phyloP scores from a whole-genome alignment of 2,113 vertebrate genomes.

The Anarrhichthys ocellatus region DNA sequence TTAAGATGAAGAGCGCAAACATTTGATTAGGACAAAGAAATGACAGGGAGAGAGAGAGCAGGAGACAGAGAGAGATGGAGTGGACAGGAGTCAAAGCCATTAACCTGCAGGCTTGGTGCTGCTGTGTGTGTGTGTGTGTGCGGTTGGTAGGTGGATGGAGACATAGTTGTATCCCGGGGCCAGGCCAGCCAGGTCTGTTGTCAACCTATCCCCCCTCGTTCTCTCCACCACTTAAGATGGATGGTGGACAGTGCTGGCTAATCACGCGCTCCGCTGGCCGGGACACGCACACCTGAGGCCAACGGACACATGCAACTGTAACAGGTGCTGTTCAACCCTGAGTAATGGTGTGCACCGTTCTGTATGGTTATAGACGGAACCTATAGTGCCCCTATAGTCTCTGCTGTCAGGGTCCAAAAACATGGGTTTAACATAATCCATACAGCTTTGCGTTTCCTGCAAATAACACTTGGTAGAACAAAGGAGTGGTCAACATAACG shows the following conservation, averaged over 20 bases:
- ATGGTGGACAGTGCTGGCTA: slow-evolving; percentile 66
- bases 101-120: slow-evolving; percentile 52
- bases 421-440: background rate
- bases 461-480: background rate
- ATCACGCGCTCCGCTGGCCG: slow-evolving; percentile 69
- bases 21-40: slow-evolving; percentile 58
- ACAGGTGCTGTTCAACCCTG: slow-evolving; percentile 31
- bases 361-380: background rate
- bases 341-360: slow-evolving; percentile 22
- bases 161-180: slow-evolving; percentile 43
- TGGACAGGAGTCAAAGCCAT: slow-evolving; percentile 67
- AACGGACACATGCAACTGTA: slow-evolving; percentile 38
- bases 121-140: slow-evolving; percentile 33
- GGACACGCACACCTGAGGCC: slow-evolving; percentile 59
- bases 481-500: background rate
- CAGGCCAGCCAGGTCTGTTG: slow-evolving; percentile 45
- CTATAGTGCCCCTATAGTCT: background rate
- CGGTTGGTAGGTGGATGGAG: slow-evolving; percentile 37
- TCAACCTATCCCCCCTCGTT: slow-evolving; percentile 51
- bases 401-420: too few relatives aligned
- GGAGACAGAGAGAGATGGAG: slow-evolving; percentile 34
- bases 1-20: slow-evolving; percentile 56
- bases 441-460: background rate
- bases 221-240: slow-evolving; percentile 68
- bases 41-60: slow-evolving; percentile 22